phyloP scores from a whole-genome alignment of 2,888 invertebrate genomes.

The Cerastis rubricosa region DNA sequence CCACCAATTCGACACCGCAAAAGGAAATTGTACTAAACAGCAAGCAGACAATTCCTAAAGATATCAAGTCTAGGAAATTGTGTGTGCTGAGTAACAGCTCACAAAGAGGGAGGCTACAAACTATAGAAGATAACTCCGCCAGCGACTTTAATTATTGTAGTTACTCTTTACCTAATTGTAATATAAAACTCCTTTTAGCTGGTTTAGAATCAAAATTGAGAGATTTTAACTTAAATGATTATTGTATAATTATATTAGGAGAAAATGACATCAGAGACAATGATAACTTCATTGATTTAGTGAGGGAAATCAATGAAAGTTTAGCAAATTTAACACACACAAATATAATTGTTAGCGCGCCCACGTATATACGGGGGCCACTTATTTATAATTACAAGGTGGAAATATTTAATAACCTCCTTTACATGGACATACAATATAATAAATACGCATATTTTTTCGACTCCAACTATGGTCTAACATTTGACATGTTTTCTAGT shows the following conservation, averaged over 20 bases:
- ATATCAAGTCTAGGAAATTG: not conserved
- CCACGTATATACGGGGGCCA: slow-evolving; percentile 29
- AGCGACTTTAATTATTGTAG: not conserved
- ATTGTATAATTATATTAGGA: not conserved
- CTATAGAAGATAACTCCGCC: not conserved
- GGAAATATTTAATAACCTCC: slow-evolving; percentile 37
- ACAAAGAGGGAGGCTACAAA: not conserved
- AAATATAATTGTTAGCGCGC: not conserved
- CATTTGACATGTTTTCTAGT: slow-evolving; percentile 23
- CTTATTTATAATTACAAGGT: slow-evolving; percentile 32
- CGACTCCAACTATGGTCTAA: slow-evolving; percentile 25
- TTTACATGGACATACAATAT: slow-evolving; percentile 29
- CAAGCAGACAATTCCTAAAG: not conserved
- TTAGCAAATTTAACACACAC: not conserved
- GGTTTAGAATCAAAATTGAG: not conserved
- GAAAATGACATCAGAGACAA: not conserved
- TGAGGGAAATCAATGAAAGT: not conserved
- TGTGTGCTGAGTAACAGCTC: not conserved
- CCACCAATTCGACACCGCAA: no score
- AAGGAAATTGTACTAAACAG: no score
- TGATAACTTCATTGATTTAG: not conserved
- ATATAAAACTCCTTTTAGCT: not conserved
- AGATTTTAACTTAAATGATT: not conserved
- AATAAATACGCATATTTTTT: slow-evolving; percentile 32
- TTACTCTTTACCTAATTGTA: not conserved